Conservation (phyloP, 2,888 invertebrate genomes). For the Stomorhina lunata region DNA sequence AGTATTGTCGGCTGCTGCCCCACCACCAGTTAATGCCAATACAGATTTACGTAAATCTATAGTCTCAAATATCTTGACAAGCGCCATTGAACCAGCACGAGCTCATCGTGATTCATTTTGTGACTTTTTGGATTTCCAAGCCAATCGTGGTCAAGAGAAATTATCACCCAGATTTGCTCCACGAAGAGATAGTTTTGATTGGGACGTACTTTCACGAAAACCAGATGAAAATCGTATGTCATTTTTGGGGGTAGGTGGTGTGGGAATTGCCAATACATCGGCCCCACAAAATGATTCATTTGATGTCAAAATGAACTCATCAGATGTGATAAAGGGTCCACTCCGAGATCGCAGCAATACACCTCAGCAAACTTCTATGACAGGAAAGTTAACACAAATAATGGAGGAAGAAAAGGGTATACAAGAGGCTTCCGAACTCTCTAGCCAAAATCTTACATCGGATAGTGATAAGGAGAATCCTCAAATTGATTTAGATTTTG, state of each 20-base stretch:
- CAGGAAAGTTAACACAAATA: conserved; percentile 73
- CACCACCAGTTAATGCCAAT: background rate
- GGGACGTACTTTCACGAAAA: conserved; percentile 73
- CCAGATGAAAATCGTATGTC: conserved; percentile 57
- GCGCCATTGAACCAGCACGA: conserved; percentile 52
- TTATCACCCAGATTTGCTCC: conserved; percentile 71
- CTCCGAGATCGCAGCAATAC: conserved; percentile 73
- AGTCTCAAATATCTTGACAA: conserved; percentile 60
- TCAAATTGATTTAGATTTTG: conserved; percentile 65
- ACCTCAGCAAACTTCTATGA: conserved; percentile 68
- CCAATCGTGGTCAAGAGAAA: conserved; percentile 71
- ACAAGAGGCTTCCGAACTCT: conserved; percentile 53
- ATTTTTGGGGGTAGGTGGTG: background rate
- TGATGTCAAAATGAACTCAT: conserved; percentile 57
- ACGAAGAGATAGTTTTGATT: conserved; percentile 77
- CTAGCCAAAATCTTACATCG: conserved; percentile 54
- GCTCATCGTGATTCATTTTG: conserved; percentile 76
- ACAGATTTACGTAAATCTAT: conserved; percentile 69
- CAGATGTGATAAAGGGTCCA: conserved; percentile 38
- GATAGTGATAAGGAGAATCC: conserved; percentile 74
- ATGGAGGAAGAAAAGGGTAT: conserved; percentile 70
- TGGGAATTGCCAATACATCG: conserved; percentile 3
- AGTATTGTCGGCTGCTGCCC: too few species aligned
- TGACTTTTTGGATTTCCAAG: conserved; percentile 76
- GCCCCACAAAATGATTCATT: conserved; percentile 66